Percentiles rank a stretch among this genome's conserved stretches.
Evolutionary conservation across 2,113 vertebrate genomes (phyloP).

Genomic region (Propithecus coquereli): DNA sequence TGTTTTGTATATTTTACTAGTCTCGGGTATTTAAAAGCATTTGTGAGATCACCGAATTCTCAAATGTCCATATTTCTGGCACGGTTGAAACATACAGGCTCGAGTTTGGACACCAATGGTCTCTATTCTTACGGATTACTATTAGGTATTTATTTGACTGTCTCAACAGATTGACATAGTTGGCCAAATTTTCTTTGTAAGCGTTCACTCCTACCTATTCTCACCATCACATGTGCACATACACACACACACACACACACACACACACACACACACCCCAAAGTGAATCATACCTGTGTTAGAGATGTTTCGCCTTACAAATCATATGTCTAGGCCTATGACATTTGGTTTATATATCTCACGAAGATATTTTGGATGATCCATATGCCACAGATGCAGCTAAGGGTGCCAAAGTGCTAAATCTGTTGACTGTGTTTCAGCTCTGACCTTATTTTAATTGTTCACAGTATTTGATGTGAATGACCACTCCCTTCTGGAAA

Average conservation of each 20-base stretch:
- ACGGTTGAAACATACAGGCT: not conserved
- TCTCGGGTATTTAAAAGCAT: not conserved
- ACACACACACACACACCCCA: not conserved
- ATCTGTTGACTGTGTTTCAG: not conserved
- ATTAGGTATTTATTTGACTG: not conserved
- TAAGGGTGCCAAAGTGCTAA: not conserved
- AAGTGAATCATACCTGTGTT: not conserved
- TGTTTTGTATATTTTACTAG: not conserved
- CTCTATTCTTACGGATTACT: not conserved
- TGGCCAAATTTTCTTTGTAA: not conserved
- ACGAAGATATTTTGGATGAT: not conserved
- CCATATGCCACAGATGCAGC: not conserved
- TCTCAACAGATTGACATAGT: not conserved
- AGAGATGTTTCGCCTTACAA: not conserved
- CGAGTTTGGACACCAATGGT: not conserved
- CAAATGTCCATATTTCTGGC: not conserved
- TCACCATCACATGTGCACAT: not conserved
- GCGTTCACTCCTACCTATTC: not conserved
- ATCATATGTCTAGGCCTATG: not conserved
- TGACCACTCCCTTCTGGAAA: not conserved
- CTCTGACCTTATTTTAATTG: not conserved
- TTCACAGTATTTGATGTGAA: not conserved
- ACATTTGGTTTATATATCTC: not conserved
- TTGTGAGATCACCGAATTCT: not conserved
- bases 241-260: not conserved